Evolutionary conservation across 2,888 invertebrate species (phyloP), one percentile per base, ranked within the genome.

Genomic region (Ellobium chinense): DNA sequence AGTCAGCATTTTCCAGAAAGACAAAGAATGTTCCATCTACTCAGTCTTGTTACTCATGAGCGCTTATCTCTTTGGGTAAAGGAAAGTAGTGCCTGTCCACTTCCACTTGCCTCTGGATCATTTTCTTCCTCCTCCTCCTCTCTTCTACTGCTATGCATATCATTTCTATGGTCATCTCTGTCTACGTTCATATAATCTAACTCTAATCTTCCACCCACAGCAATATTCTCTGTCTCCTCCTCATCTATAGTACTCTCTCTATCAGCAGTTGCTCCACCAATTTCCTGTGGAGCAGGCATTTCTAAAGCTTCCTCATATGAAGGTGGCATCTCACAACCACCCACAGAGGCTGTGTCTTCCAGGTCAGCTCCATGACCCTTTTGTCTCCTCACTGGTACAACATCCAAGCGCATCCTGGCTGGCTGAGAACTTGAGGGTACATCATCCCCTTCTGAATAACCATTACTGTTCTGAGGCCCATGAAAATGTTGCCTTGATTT

Each of bases 291-390:
- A 7, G 54, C 36, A n/a, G 82, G 82, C 82, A 82, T 80, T 3
- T 80, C 62, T 37, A 82, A 70, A 34, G 82, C 82, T 78, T 80
- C 80, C 36, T 82, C 82, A 72, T 82, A 82, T 34, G 82, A 80
- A 5, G 82, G 82, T 0, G 82, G 82, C 21, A 76, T 46, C 2
- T 82, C 82, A n/a, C 74, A 77, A 12, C 60, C 66, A 14, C 27
- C 66, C n/a, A 77, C 7, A 1, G 78, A 63, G 5, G 34, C 74
- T 5, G 58, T 27, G 12, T 81, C 81, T 27, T 34, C 21, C 14
- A n/a, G 4, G 46, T 65, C 54, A 34, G 37, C 65, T 56, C 29
- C 36, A 39, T 24, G n/a, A n/a, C 34, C 36, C 18, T 46, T 39
- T n/a, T n/a, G n/a, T n/a, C n/a, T n/a, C n/a, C n/a, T n/a, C 3